Base-by-base conservation (phyloP, 2,888 invertebrate species). In the Galerucella calmariensis region DNA sequence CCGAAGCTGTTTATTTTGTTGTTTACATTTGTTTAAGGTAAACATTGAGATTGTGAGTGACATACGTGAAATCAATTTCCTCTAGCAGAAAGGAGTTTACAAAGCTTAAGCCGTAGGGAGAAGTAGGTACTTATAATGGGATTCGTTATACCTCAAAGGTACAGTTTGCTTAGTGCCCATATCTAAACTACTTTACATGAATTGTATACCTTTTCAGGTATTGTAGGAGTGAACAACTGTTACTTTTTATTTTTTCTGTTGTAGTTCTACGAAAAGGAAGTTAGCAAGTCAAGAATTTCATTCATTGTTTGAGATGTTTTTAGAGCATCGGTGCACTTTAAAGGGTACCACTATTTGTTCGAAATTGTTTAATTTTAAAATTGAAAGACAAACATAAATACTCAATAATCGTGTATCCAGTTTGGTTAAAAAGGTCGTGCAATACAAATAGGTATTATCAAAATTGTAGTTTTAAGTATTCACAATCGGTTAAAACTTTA, bases 21-120 rank as follows among this genome's bases (percentile, higher is more conserved):
- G 63, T 74, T 73, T 76, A 74, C 71, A 44, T 74, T 67, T 76
- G 61, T 72, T 72, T 75, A 72, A 69, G 68, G 72, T 74, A 76
- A 72, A 76, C 61, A 75, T 69, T 61, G 69, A 75, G 16, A 56
- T 20, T 67, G 67, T 74, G 76, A 77, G 76, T 77, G 76, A 77
- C 77, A 75, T 72, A 77, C 79, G 76, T 79, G 76, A 79, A 79
- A 79, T 79, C 77, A 76, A 79, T 79, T 77, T 74, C 67, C 70
- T 61, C 48, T 68, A 63, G 51, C 27, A 74, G 70, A 73, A 74
- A 46, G 61, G 10, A 53, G 67, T 67, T 67, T 71, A 67, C 67
- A 69, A 69, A 56, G 53, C 51, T 67, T 53, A 59, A 75, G 44
- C 75, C 67, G 59, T 67, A 72, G 69, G 75, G 67, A 72, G 62